Base-by-base conservation (phyloP, 2,113 vertebrate genomes). In the Entosphenus tridentatus region DNA sequence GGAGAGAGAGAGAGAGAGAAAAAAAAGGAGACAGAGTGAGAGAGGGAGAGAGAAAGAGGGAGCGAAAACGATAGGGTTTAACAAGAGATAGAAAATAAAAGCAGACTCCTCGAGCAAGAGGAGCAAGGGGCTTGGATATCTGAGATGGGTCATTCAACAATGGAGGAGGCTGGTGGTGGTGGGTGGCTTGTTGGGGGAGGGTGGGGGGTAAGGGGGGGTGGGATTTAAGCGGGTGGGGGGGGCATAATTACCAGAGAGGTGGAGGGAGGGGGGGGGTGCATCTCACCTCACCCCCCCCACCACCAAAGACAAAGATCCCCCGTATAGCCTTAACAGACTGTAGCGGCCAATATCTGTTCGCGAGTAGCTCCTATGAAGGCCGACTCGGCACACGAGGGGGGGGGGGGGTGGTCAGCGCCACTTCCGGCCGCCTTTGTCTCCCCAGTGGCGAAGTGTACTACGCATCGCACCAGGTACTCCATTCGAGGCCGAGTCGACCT, bases 81-180 rank as follows among this genome's bases (percentile, higher is more conserved):
- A 65, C n/a, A 65, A 65, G 62, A 65, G 62, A 65, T 17, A 62
- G 58, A 62, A 13, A 62, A 17, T 39, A 62, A 13, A 62, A 17
- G 16, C 58, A 62, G 58, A 62, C 58, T 14, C 13, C 13, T 1
- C 8, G 58, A 62, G 58, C 13, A 13, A 62, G 58, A 62, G 4
- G 8, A 65, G 62, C 62, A 65, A 65, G 62, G 18, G 10, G 62
- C n/a, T 65, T n/a, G 10, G n/a, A 16, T 13, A 17, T 65, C n/a
- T 65, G 10, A 16, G 62, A 16, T 65, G 62, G n/a, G n/a, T 9
- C 62, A n/a, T 65, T 17, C 58, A 62, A 13, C 58, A 17, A 17
- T 14, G 8, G 58, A 17, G 58, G 58, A 17, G 58, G 58, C 13
- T 13, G 58, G 58, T 13, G 58, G 58, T 13, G 58, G 58, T 13